A percentile compares a stretch with the other conserved stretches of the same genome.
Evolutionary conservation across 2,888 invertebrate genomes (phyloP).

Genomic region (Platycnemis pennipes): DNA sequence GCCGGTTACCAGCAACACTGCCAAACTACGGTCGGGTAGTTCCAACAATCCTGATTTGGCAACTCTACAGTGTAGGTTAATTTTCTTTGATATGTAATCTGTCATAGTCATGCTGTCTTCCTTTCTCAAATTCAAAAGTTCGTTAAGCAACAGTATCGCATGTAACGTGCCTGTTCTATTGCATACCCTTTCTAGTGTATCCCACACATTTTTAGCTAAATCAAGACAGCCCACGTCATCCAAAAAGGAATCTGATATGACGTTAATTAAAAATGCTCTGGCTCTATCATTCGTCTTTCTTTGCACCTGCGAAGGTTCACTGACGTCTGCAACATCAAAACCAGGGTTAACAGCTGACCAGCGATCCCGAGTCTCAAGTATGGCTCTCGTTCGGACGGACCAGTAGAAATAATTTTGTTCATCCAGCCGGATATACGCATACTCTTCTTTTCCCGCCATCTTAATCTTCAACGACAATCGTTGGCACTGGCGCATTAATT

Average conservation of each 20-base stretch:
- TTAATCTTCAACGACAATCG: neutral
- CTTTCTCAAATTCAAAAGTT: neutral
- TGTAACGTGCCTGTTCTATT: neutral
- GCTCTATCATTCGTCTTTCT: neutral
- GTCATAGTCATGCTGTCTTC: neutral
- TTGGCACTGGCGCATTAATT: neutral
- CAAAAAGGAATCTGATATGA: neutral
- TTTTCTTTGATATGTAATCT: neutral
- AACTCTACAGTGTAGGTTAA: neutral
- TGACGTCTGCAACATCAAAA: slow-evolving; percentile 7
- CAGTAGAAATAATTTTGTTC: neutral
- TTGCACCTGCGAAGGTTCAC: neutral
- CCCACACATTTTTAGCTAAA: neutral
- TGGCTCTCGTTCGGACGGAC: slow-evolving; percentile 11
- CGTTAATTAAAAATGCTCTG: neutral
- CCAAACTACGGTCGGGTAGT: neutral
- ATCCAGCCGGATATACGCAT: neutral
- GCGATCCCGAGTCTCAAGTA: neutral
- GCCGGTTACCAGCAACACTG: neutral
- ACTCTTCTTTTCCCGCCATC: neutral
- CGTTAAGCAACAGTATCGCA: neutral
- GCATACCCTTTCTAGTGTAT: neutral
- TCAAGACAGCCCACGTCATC: neutral
- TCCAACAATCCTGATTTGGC: slow-evolving; percentile 3
- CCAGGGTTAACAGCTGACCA: neutral